Evolutionary conservation across 2,888 invertebrate species (phyloP).

Genomic region (Dusona sp.): DNA sequence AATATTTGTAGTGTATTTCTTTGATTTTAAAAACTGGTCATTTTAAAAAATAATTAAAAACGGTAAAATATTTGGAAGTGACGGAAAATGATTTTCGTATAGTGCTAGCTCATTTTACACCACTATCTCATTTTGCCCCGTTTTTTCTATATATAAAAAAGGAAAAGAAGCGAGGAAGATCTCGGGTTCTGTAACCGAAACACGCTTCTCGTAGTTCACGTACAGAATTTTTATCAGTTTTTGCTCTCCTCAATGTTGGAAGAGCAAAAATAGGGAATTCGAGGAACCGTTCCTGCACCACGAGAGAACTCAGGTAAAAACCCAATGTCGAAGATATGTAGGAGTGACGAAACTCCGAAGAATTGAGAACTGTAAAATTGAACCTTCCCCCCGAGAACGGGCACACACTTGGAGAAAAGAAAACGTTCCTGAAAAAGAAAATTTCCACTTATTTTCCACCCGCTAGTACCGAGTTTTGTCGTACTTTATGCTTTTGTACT

Average conservation of each 20-base stretch:
- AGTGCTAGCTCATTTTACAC: background rate
- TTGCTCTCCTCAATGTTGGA: constrained; percentile 72
- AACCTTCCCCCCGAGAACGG: too few species aligned
- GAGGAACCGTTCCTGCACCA: background rate
- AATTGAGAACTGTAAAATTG: constrained; percentile 55
- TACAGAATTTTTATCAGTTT: constrained; percentile 82
- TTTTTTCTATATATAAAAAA: background rate
- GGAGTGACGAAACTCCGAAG: constrained; percentile 55
- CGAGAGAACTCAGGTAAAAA: background rate
- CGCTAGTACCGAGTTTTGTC: constrained; percentile 20
- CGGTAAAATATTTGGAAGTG: too few species aligned
- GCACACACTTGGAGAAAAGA: constrained; percentile 19
- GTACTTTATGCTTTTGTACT: background rate
- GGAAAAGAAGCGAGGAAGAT: constrained; percentile 27
- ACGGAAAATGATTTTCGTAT: too few species aligned
- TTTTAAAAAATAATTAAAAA: too few species aligned
- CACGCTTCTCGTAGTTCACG: constrained; percentile 77
- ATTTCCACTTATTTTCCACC: constrained; percentile 38
- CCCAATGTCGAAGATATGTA: constrained; percentile 11
- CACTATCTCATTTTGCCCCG: background rate
- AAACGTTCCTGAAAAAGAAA: constrained; percentile 64
- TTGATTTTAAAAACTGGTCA: too few species aligned
- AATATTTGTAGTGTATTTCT: too few species aligned
- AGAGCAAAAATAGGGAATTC: background rate
- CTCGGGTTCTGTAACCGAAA: constrained; percentile 78